Base-by-base conservation (phyloP, 2,113 vertebrate genomes). In the Spermophilus dauricus region DNA sequence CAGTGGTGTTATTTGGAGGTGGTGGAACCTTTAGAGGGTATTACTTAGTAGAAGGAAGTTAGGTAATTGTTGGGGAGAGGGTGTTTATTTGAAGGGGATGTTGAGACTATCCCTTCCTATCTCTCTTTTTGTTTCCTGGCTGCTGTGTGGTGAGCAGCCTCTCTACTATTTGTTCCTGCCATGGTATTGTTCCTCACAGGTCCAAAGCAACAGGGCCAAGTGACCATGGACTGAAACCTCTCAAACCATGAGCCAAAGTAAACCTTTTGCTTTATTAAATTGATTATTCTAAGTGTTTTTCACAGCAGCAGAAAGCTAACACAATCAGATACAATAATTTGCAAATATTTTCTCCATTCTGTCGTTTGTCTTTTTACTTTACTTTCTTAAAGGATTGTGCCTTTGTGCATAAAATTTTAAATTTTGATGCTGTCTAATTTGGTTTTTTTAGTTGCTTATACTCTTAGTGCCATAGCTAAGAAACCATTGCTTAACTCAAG, bases 391-490 rank as follows among this genome's bases (percentile, higher is more conserved):
- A 45, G 45, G 65, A 75, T 93, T 69, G 17, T 97, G 12, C 14
- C 77, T 91, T 92, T 76, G 37, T 73, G 48, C 28, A 92, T 30
- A 67, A 17, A 72, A 30, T 8, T 8, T 82, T 65, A 86, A 48
- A n/a, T 76, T 82, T 94, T 94, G 56, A 63, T 75, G 30, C 24
- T 45, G 14, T 61, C 34, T 39, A 53, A 13, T 58, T 89, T 80
- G 53, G 8, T 67, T 42, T 96, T 65, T 86, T 78, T 58, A 58
- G 56, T 93, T 91, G 32, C 42, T 58, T 95, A 14, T 92, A 28
- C 58, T 88, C 92, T 92, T 58, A 22, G 20, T 58, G 56, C 56
- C 20, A 58, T 58, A 58, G 56, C 18, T 58, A 58, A 58, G 56
- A 58, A 22, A 58, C 20, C 56, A 58, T 20, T 58, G 56, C 56